Base-by-base conservation (phyloP, 2,888 invertebrate genomes). In the Synergus itoensis region DNA sequence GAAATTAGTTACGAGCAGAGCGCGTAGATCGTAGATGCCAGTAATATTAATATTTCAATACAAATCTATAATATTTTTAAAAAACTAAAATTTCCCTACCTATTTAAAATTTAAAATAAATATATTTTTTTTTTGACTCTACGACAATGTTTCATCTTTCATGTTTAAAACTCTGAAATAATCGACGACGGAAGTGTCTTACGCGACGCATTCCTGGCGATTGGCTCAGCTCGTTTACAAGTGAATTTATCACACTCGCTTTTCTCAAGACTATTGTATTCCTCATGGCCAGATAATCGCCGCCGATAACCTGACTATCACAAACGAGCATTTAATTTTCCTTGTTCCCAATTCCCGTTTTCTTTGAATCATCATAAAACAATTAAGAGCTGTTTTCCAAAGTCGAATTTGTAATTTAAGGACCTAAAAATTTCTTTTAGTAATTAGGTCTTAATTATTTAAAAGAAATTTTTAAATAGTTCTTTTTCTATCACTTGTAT, bases 141-240 rank as follows among this genome's bases (percentile, higher is more conserved):
- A 73, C 69, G 48, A 16, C 69, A 73, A 53, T 73, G n/a, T 48
- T 53, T 48, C 4, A 36, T 48, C 53, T 48, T 45, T 48, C 4
- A 36, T 48, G 69, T 48, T 45, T 48, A 69, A 69, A 18, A 45
- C 21, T 69, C 28, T 60, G 21, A 69, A 69, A 48, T 67, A 67
- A 73, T 69, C 45, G 62, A 80, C 62, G 80, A 78, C 78, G 78
- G 81, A 85, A 83, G 77, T 84, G 81, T 78, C 79, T 85, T 81
- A 83, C 81, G 80, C 75, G 78, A 81, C 83, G 83, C 89, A 89
- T 88, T 87, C 87, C 88, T 85, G 81, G 84, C 82, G 80, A 82
- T 79, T 84, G 80, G 81, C 81, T 88, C 87, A 87, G 45, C 76
- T 62, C 40, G 43, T 76, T 69, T 48, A 48, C 36, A 48, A 53